Evolutionary conservation across 2,113 vertebrate genomes (phyloP).

Genomic region (Platanista minor): DNA sequence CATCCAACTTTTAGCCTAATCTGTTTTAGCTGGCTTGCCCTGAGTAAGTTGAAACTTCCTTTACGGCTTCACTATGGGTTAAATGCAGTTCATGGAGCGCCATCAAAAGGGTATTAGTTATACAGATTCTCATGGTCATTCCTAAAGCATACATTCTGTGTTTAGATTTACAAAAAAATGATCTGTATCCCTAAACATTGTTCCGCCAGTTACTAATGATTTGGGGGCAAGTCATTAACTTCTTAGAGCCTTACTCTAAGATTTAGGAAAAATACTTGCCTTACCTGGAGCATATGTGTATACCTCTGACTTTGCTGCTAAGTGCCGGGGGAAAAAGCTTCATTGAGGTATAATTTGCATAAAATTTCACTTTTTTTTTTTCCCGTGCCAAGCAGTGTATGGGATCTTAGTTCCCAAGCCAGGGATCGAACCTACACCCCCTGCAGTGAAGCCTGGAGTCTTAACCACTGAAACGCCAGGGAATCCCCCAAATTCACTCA

Average conservation of each 20-base stretch:
- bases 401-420: neutral
- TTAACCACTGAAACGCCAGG: neutral
- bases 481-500: neutral
- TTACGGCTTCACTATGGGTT: neutral
- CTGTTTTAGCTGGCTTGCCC: neutral
- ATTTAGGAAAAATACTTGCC: neutral
- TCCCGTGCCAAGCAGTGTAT: neutral
- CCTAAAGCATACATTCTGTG: neutral
- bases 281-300: neutral
- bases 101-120: neutral
- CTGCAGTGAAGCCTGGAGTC: neutral
- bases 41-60: constrained; percentile 25
- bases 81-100: neutral
- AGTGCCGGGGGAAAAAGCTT: neutral
- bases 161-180: constrained; percentile 17
- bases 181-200: neutral
- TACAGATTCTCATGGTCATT: neutral
- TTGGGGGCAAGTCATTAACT: neutral
- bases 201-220: neutral
- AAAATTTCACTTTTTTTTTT: neutral
- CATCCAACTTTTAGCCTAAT: neutral
- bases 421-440: neutral
- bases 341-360: neutral
- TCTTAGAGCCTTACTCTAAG: neutral
- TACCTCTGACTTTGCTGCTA: neutral